Evolutionary conservation across 2,113 vertebrate genomes (phyloP), one percentile per base, ranked within the genome.

Genomic region (Delphinus delphis): DNA sequence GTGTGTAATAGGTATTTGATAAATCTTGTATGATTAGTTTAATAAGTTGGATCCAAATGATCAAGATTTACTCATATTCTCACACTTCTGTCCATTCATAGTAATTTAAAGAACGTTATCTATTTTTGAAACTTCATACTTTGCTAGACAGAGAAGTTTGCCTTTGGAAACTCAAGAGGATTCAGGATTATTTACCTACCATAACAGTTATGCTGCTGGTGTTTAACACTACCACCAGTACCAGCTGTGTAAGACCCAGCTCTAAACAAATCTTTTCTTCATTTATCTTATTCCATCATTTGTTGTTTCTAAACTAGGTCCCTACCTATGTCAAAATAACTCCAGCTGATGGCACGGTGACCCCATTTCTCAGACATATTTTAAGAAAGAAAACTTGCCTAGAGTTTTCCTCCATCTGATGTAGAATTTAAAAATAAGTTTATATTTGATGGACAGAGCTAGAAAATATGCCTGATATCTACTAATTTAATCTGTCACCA

Each of bases 401-500:
- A 26, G 25, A 10, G 10, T 91, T 95, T 95, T 83, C 55, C 9
- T 89, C 47, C 21, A 50, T 12, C 31, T 96, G 44, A 91, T 60
- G 6, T 7, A 88, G n/a, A 93, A 84, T 74, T 93, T 18, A 93
- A 97, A 95, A 96, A 63, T 88, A 92, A 53, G 3, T 83, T 81
- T 95, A 62, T 73, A 65, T 95, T 84, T 97, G 60, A 68, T 85
- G 58, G 67, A 25, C 8, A 90, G 85, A 93, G 23, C 47, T 65
- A 95, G 79, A 14, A 62, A 92, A 93, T 28, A 93, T 62, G 21
- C 6, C 73, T 36, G 25, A 17, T 73, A 74, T 73, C 63, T 93
- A 97, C 81, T 93, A 94, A 94, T 95, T 95, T 95, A 93, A 36
- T 36, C 70, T 96, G 92, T 95, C 92, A 96, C 88, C 89, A 96